These are phyloP conservation scores for Pandemis cinnamomeana DNA, from an alignment of 2,888 invertebrate genomes.

Conservation along the genomic window DNA sequence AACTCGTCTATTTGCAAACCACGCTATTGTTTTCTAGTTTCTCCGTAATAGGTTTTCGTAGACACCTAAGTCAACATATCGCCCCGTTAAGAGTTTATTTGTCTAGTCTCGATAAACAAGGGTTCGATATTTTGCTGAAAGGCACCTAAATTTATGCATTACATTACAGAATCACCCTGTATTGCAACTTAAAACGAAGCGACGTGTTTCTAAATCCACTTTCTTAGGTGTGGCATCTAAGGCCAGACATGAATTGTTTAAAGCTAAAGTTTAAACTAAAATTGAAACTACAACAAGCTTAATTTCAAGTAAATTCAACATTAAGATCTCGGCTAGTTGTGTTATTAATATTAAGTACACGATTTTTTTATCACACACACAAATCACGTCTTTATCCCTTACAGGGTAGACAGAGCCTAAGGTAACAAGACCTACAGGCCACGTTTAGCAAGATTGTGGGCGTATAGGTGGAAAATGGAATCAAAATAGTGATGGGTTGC, in stretches of 20 bases:
- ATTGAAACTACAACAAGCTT: no score
- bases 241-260: conserved; percentile 14
- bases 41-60: conserved; percentile 1
- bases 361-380: no score
- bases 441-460: no score
- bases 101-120: conserved; percentile 29
- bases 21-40: conserved; percentile 2
- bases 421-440: no score
- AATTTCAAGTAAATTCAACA: no score
- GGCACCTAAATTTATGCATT: conserved; percentile 40
- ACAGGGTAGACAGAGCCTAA: no score
- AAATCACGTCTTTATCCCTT: no score
- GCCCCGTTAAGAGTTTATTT: conserved; percentile 20
- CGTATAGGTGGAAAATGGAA: no score
- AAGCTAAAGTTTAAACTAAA: not conserved
- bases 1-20: conserved; percentile 6
- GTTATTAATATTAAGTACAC: no score
- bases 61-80: conserved; percentile 12
- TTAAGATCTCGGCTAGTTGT: no score
- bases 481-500: no score
- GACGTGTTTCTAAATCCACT: conserved; percentile 71
- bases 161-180: conserved; percentile 38
- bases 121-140: conserved; percentile 27
- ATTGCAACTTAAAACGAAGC: conserved; percentile 60
- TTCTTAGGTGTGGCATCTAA: conserved; percentile 57